Evolutionary conservation across 2,113 vertebrate genomes (phyloP), one percentile per base, ranked within the genome.

Genomic region (Nannobrachium achirus): DNA sequence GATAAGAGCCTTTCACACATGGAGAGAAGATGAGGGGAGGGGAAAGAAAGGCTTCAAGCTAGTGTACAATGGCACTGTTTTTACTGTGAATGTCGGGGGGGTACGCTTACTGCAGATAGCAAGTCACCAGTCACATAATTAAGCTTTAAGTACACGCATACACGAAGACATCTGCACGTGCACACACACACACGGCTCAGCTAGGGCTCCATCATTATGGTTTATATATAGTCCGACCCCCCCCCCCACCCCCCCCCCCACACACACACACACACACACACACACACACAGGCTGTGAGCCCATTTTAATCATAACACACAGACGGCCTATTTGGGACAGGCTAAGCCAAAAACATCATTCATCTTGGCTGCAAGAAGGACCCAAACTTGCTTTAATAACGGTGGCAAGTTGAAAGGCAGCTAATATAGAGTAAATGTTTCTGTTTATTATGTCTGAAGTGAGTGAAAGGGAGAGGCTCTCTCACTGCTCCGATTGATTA

Each of bases 301-400:
- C 65, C 51, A 60, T 52, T 81, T 85, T 67, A 85, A 82, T 76
- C 41, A 57, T 69, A 70, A 78, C 66, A 73, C 66, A 76, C 69
- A 76, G 78, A 79, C 81, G 69, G 46, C 11, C 49, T 8, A 73
- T 84, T 71, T 48, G 16, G 45, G 10, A 25, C 64, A 50, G 59
- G 69, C 69, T 66, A 70, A 86, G 74, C 69, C 71, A 68, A 79
- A 81, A 76, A 81, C 77, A 81, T 73, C 66, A 67, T 75, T 73
- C 75, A 69, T 83, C 64, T 71, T 71, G 67, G 67, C 77, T 78
- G 71, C 67, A 76, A n/a, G n/a, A n/a, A 70, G 38, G 73, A 78
- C 50, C 71, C 66, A 13, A 64, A 62, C 69, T 48, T 69, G 71
- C 33, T 18, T 76, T 74, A 73, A 48, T 33, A 13, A 48, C 46